A percentile compares a stretch with the other conserved stretches of the same genome.
Evolutionary conservation across 2,113 vertebrate species (phyloP).

Genomic region (Pagrus major): DNA sequence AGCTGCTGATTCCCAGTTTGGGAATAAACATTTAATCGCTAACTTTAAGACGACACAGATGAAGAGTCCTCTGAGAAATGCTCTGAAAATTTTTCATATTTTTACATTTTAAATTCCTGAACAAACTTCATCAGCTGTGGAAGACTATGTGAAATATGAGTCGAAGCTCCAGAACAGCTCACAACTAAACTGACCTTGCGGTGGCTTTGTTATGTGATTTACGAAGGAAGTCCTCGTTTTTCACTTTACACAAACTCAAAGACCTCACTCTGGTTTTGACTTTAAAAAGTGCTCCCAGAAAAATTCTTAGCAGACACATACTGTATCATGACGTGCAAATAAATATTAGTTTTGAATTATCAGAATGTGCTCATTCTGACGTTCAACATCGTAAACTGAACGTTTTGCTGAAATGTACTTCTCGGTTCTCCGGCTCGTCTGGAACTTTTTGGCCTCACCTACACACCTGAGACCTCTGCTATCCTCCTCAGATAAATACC

Average conservation of each 20-base stretch:
- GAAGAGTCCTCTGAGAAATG: no score
- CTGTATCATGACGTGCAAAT: conserved; percentile 35
- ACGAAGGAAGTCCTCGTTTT: no score
- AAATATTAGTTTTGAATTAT: conserved; percentile 26
- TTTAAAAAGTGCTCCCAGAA: neutral
- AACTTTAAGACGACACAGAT: no score
- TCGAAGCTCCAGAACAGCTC: no score
- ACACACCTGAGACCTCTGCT: conserved; percentile 51
- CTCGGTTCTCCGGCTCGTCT: neutral
- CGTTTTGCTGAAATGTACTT: conserved; percentile 24
- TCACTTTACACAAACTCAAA: neutral
- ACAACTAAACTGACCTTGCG: no score
- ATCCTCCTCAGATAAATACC: conserved; percentile 63
- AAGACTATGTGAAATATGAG: no score
- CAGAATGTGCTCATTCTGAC: conserved; percentile 34
- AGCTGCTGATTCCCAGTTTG: no score
- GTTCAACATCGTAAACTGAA: conserved; percentile 10
- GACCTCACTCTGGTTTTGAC: neutral
- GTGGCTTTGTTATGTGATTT: no score
- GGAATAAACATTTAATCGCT: no score
- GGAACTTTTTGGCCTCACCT: conserved; percentile 31
- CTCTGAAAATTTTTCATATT: no score
- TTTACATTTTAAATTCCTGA: no score
- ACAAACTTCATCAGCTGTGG: no score
- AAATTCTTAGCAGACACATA: neutral